phyloP scores from a whole-genome alignment of 2,113 vertebrate species.

The human region DNA sequence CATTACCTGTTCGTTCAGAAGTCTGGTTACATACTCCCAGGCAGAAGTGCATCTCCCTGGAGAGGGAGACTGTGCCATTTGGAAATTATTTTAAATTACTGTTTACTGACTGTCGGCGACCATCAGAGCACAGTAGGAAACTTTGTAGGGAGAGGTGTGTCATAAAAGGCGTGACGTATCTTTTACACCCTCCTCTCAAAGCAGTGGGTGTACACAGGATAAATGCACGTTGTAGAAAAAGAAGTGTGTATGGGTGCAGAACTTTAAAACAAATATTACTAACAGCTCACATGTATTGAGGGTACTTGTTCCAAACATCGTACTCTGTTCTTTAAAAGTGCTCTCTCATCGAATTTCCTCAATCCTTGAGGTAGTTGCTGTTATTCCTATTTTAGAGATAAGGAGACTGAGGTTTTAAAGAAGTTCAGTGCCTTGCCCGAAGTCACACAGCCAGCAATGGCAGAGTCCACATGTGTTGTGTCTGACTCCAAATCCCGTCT shows the following conservation, averaged over 20 bases:
- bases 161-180: neutral
- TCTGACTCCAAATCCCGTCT: neutral
- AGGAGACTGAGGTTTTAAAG: neutral
- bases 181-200: neutral
- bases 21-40: neutral
- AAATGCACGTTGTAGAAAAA: neutral
- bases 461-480: neutral
- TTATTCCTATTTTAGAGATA: neutral
- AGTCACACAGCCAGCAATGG: neutral
- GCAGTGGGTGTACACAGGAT: too few species aligned
- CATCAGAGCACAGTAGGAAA: neutral
- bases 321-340: neutral
- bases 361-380: neutral
- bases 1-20: conserved; percentile 12
- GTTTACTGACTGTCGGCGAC: neutral
- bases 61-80: neutral
- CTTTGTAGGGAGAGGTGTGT: neutral
- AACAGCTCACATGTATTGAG: neutral
- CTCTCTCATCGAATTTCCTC: neutral
- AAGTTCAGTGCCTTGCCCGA: neutral
- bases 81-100: neutral
- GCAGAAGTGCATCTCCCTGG: neutral
- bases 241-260: neutral
- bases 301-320: accelerated
- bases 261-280: neutral